Base-by-base conservation (phyloP, 2,888 invertebrate species). In the Apotomis turbidana region DNA sequence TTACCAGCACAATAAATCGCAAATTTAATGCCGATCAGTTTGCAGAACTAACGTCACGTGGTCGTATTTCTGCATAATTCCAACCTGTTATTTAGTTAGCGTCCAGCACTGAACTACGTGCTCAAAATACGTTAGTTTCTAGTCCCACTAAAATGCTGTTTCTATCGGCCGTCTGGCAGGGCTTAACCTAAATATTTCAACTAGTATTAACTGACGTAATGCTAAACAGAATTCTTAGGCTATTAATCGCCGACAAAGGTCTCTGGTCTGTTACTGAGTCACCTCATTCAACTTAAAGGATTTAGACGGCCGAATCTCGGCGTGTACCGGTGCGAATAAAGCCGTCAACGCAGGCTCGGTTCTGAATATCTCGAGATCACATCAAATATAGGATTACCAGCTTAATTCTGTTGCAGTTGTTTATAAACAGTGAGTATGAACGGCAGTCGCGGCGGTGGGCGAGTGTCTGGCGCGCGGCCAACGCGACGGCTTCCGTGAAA, bases 401-500 rank as follows among this genome's bases (percentile, higher is more conserved):
- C 73, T 74, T 71, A 74, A 74, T 75, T 74, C 71, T 49, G 72
- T 73, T 75, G 70, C 74, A 72, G 75, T 77, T 79, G 81, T 83
- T 83, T 82, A 84, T 83, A 81, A 85, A 82, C 83, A 81, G 74
- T 74, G 74, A 77, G 80, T 80, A 79, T 80, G 77, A 79, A 80
- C 81, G 78, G 84, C 81, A 81, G 85, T 86, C 83, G 81, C 81
- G 78, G 80, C 79, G 78, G 80, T 79, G 84, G 83, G 81, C 77
- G 81, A 83, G 76, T 80, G 85, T 77, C 84, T 90, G 91, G 90
- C 87, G 76, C 46, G 49, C 67, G 55, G 81, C 89, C 90, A 90
- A 84, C 74, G 74, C 81, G 84, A 86, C 84, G 80, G 85, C 83
- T 87, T 87, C 87, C 83, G 78, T 81, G 85, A 87, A 87, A 85